phyloP scores from a whole-genome alignment of 2,888 invertebrate genomes.

The Dichetophora obliterata region DNA sequence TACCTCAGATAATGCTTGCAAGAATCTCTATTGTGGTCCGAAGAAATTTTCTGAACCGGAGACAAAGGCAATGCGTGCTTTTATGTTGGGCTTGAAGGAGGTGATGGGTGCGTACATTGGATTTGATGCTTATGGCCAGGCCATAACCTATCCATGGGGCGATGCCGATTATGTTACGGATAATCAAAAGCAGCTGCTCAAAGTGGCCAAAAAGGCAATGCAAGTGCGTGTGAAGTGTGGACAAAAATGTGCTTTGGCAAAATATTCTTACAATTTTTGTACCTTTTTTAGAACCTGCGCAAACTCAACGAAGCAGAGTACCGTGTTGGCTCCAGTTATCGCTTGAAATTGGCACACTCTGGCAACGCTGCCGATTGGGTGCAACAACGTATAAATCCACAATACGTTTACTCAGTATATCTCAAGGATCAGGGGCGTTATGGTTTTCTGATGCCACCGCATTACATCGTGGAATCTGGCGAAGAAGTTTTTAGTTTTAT shows the following conservation, averaged over 20 bases:
- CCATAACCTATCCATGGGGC: conserved; percentile 69
- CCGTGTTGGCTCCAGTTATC: conserved; percentile 62
- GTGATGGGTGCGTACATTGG: conserved; percentile 62
- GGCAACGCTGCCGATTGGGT: conserved; percentile 68
- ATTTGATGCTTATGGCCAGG: conserved; percentile 71
- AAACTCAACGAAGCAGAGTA: conserved; percentile 63
- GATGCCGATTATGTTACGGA: conserved; percentile 65
- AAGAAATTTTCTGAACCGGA: conserved; percentile 90
- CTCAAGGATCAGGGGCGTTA: conserved; percentile 67
- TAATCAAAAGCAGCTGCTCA: conserved; percentile 58
- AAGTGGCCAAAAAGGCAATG: conserved; percentile 57
- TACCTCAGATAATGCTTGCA: conserved; percentile 82
- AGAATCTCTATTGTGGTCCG: conserved; percentile 82
- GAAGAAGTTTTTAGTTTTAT: conserved; percentile 64
- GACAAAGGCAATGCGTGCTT: conserved; percentile 75
- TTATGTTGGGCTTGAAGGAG: conserved; percentile 65
- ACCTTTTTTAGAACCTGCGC: conserved; percentile 55
- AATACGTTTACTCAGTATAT: conserved; percentile 63
- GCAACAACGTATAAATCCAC: conserved; percentile 59
- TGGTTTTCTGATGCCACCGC: conserved; percentile 65
- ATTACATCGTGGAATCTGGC: conserved; percentile 65
- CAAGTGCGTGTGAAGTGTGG: conserved; percentile 45
- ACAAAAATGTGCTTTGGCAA: neutral
- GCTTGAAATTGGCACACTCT: conserved; percentile 60
- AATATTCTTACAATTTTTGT: conserved; percentile 12